Conservation (phyloP, 1,140 invertebrate genomes). For the Epicauta chinensis region DNA sequence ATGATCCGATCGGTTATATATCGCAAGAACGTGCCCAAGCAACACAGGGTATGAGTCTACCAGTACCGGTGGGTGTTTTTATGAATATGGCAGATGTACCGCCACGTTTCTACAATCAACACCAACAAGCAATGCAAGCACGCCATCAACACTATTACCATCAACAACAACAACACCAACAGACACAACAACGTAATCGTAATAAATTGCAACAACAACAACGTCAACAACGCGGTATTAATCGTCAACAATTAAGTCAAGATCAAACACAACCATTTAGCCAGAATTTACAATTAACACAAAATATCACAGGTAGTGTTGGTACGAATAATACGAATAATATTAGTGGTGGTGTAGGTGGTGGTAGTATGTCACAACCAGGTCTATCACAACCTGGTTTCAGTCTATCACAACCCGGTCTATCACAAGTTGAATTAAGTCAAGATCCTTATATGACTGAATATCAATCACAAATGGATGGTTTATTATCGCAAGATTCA, state of each 20-base stretch:
- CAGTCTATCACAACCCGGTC: constrained; percentile 55
- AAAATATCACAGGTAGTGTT: constrained; percentile 34
- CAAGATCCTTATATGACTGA: constrained; percentile 86
- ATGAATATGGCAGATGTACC: constrained; percentile 88
- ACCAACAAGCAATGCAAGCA: constrained; percentile 60
- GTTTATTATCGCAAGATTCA: constrained; percentile 89
- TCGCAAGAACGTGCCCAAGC: constrained; percentile 78
- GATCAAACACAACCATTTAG: constrained; percentile 56
- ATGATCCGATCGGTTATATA: constrained; percentile 92
- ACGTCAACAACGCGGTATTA: not conserved
- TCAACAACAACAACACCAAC: constrained; percentile 25
- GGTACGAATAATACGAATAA: too few relatives aligned
- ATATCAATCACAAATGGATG: constrained; percentile 91
- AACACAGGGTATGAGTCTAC: constrained; percentile 57
- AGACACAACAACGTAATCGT: constrained; percentile 10
- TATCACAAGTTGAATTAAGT: constrained; percentile 75
- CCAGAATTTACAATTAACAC: constrained; percentile 53
- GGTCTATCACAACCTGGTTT: constrained; percentile 64
- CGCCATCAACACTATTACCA: constrained; percentile 39
- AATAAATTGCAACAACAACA: not conserved
- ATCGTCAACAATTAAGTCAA: constrained; percentile 40
- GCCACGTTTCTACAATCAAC: constrained; percentile 81
- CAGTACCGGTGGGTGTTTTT: constrained; percentile 92
- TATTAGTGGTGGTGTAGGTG: constrained; percentile 41
- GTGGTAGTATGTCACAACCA: constrained; percentile 66